Conservation (phyloP, 2,797 vertebrate species). For the Coregonus suidteri region DNA sequence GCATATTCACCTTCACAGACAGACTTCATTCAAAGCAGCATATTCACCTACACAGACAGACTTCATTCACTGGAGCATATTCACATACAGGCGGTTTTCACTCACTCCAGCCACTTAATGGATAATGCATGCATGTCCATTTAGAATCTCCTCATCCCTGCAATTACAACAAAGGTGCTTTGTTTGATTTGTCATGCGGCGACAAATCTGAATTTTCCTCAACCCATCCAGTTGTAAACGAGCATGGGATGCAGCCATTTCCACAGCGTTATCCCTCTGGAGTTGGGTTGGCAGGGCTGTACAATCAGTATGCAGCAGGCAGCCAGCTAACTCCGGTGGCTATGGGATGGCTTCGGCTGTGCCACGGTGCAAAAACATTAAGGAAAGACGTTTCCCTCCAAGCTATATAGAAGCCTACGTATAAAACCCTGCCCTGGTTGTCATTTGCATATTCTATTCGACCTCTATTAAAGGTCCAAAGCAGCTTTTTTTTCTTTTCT, state of each 20-base stretch:
- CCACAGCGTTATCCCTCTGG: conserved; percentile 27
- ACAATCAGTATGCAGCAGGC: conserved; percentile 46
- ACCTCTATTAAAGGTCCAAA: background rate
- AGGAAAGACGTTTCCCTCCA: conserved; percentile 10
- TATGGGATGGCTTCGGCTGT: conserved; percentile 7
- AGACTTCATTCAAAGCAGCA: too few species aligned
- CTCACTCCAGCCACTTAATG: conserved; percentile 11
- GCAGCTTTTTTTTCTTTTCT: too few species aligned
- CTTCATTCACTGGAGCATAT: too few species aligned
- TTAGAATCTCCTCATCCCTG: background rate
- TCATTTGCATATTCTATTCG: conserved; percentile 17
- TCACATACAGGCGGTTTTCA: background rate
- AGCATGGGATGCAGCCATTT: conserved; percentile 26
- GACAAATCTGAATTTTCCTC: conserved; percentile 27
- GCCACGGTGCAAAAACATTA: background rate
- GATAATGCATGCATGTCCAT: background rate
- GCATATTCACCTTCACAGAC: too few species aligned
- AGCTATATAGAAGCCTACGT: conserved; percentile 6
- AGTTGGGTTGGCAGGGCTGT: conserved; percentile 16
- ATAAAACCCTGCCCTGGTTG: conserved; percentile 18
- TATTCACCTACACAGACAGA: too few species aligned
- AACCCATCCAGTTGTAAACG: conserved; percentile 28
- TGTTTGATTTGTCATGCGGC: conserved; percentile 5
- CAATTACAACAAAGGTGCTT: conserved; percentile 12
- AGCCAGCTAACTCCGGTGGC: conserved; percentile 11